Evolutionary conservation across 37 sponge, comb jelly and placozoan genomes (phyloP), one percentile per base, ranked within the genome.

Genomic region (Axinella damicornis): DNA sequence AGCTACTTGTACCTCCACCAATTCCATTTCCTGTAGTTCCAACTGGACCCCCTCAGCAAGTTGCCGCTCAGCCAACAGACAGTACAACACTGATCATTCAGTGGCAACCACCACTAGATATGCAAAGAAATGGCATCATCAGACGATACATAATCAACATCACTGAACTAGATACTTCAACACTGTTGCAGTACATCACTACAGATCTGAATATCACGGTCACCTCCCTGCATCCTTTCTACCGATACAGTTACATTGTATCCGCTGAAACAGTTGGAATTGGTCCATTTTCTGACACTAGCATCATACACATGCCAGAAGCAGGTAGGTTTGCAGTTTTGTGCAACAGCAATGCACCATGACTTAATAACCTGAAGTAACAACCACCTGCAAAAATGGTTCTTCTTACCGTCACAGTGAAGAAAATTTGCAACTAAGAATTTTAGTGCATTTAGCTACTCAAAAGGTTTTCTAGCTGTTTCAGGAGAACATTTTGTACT

Each of bases 141-240:
- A 54, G 66, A 33, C 24, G 69, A 19, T 87, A 87, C 39, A 64
- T 31, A 39, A n/a, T 87, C 60, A 68, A 39, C 17, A 31, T 87
- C 56, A 80, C 66, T n/a, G 88, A 87, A 64, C 21, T 81, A 21
- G 81, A 73, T 41, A 87, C 88, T 17, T 69, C 69, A 63, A 31
- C 32, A 20, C 64, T 31, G 22, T 60, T 24, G 19, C 64, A 46
- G 27, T 71, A n/a, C 38, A 40, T 37, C 58, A 55, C 76, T 59
- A 54, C 32, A 57, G 24, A 41, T 28, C 56, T n/a, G 11, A 60
- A 4, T 64, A 64, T 75, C 32, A 63, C 33, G 20, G 37, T 64
- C 28, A 15, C 20, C 39, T 39, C 46, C 55, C 63, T 39, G 46
- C 57, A 18, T 39, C 61, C 30, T 53, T 61, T 33, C 36, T 59